Evolutionary conservation across 1,140 invertebrate genomes (phyloP).

Genomic region (Carcinoscorpius rotundicauda): DNA sequence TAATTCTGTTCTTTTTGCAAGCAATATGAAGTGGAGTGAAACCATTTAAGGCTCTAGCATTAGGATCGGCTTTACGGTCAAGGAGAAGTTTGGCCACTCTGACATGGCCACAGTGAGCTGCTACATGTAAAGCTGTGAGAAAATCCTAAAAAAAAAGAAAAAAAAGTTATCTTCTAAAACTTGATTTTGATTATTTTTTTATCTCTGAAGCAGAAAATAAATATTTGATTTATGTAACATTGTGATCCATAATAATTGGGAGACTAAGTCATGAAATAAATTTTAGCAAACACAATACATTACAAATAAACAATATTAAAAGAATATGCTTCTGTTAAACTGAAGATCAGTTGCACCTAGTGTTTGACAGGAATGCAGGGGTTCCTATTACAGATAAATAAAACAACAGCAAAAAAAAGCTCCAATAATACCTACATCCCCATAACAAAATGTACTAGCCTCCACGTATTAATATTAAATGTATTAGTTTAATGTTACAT

Average conservation of each 20-base stretch:
- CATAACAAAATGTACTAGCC: too few relatives aligned
- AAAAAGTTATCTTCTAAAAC: conserved; percentile 1
- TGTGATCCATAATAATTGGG: not conserved
- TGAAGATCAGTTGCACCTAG: too few relatives aligned
- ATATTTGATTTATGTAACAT: not conserved
- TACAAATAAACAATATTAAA: too few relatives aligned
- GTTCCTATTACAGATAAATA: too few relatives aligned
- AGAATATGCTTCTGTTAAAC: too few relatives aligned
- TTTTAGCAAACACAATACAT: too few relatives aligned
- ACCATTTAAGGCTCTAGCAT: conserved; percentile 85
- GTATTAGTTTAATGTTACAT: too few relatives aligned
- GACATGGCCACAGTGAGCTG: conserved; percentile 84
- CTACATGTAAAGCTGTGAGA: conserved; percentile 94
- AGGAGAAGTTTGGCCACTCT: conserved; percentile 93
- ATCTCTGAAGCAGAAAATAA: not conserved
- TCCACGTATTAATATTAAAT: too few relatives aligned
- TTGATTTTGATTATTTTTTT: too few relatives aligned
- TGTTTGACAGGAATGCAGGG: too few relatives aligned
- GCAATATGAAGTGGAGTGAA: conserved; percentile 94
- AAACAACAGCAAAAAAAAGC: too few relatives aligned
- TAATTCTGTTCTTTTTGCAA: conserved; percentile 94
- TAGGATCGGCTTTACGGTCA: conserved; percentile 85
- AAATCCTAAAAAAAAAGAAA: conserved; percentile 53
- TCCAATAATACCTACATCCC: too few relatives aligned
- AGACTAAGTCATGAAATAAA: not conserved